Evolutionary conservation across 2,888 invertebrate species (phyloP).

Genomic region (Synergus umbraculus): DNA sequence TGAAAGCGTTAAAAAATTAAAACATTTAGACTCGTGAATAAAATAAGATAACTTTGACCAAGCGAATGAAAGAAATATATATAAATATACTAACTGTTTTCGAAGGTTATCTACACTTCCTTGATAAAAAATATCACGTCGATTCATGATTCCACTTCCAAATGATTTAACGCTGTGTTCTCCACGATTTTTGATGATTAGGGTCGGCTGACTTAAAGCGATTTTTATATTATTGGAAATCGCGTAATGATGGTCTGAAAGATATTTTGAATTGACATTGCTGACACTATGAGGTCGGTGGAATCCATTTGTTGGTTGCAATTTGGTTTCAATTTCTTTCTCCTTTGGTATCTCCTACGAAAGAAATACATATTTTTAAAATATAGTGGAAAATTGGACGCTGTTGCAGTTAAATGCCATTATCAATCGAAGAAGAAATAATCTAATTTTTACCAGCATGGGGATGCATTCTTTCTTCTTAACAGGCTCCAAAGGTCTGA

Average conservation of each 20-base stretch:
- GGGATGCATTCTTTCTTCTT: constrained; percentile 50
- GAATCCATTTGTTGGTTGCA: constrained; percentile 50
- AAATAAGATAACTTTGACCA: neutral
- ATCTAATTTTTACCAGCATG: constrained; percentile 44
- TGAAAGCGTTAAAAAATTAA: too few relatives aligned
- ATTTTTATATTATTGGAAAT: constrained; percentile 76
- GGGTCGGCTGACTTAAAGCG: constrained; percentile 85
- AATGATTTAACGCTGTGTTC: constrained; percentile 71
- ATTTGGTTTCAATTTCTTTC: constrained; percentile 32
- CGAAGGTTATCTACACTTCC: constrained; percentile 83
- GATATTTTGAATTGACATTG: constrained; percentile 57
- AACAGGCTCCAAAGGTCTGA: constrained; percentile 85
- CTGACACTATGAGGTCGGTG: constrained; percentile 55
- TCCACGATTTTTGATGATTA: constrained; percentile 78
- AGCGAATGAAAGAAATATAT: constrained; percentile 23
- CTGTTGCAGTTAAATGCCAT: neutral
- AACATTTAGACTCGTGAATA: too few relatives aligned
- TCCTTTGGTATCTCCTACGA: constrained; percentile 21
- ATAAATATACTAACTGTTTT: constrained; percentile 67
- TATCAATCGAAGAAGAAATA: neutral
- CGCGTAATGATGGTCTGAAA: constrained; percentile 54
- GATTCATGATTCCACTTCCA: constrained; percentile 88
- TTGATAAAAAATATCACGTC: constrained; percentile 93
- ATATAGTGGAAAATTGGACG: neutral
- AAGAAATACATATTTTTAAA: neutral